phyloP scores from a whole-genome alignment of 1,140 invertebrate species.

The Pseudobourletiella spinata region DNA sequence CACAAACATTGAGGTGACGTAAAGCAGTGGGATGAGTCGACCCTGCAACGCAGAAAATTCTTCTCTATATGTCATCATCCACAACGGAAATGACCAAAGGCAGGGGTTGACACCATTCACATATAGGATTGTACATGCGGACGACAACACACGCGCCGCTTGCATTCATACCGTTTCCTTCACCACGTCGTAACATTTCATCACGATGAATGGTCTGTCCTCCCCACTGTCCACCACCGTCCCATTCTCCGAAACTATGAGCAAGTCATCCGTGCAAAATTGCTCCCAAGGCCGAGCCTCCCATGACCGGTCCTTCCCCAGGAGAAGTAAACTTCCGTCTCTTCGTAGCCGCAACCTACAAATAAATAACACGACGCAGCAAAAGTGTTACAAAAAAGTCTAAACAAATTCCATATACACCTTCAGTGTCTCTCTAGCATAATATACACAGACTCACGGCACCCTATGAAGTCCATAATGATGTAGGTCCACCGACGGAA shows the following conservation, averaged over 20 bases:
- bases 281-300: not conserved
- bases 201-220: not conserved
- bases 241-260: not conserved
- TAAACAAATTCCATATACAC: not conserved
- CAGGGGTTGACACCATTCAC: not conserved
- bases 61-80: not conserved
- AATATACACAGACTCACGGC: not conserved
- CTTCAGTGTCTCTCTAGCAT: not conserved
- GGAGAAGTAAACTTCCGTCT: not conserved
- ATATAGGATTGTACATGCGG: not conserved
- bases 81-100: not conserved
- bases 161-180: not conserved
- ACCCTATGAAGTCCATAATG: not conserved
- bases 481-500: not conserved
- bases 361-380: not conserved
- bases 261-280: constrained; percentile 8
- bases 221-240: not conserved
- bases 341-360: constrained; percentile 8
- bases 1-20: constrained; percentile 11
- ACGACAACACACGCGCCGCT: not conserved
- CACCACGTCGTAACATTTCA: not conserved
- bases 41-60: not conserved
- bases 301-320: not conserved
- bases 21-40: not conserved
- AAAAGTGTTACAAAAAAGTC: not conserved